Conservation (phyloP, 2,113 vertebrate species). For the Leptobrachium ailaonicum region DNA sequence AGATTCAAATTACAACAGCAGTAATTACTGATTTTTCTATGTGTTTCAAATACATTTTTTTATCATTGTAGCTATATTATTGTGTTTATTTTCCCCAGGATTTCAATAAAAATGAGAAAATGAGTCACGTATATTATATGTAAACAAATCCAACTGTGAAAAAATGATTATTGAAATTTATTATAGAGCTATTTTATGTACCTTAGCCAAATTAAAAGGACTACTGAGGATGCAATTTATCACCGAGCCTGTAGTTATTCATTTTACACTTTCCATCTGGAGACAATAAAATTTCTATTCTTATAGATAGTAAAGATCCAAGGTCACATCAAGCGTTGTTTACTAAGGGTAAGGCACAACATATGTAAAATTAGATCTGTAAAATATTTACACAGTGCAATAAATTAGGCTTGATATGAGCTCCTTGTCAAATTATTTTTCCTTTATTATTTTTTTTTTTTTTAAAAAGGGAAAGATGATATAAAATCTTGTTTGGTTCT, state of each 20-base stretch:
- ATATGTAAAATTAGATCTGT: slow-evolving; percentile 7
- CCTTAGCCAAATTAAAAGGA: no score
- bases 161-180: no score
- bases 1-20: no score
- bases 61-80: no score
- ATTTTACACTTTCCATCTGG: slow-evolving; percentile 72
- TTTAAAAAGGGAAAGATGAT: not conserved
- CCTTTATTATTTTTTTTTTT: not conserved
- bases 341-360: slow-evolving; percentile 32
- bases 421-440: slow-evolving; percentile 11
- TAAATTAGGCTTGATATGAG: slow-evolving; percentile 10
- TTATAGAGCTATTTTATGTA: no score
- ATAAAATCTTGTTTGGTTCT: no score
- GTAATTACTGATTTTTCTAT: no score
- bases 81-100: no score
- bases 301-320: slow-evolving; percentile 60
- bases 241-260: slow-evolving; percentile 59
- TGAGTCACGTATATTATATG: no score
- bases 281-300: slow-evolving; percentile 65
- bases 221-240: not conserved
- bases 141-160: no score
- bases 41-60: no score
- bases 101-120: no score
- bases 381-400: slow-evolving; percentile 23
- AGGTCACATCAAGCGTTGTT: slow-evolving; percentile 56